A percentile compares a stretch with the other conserved stretches of the same genome.
phyloP scores from a whole-genome alignment of 2,113 vertebrate genomes.

The Todiramphus saurophagus region DNA sequence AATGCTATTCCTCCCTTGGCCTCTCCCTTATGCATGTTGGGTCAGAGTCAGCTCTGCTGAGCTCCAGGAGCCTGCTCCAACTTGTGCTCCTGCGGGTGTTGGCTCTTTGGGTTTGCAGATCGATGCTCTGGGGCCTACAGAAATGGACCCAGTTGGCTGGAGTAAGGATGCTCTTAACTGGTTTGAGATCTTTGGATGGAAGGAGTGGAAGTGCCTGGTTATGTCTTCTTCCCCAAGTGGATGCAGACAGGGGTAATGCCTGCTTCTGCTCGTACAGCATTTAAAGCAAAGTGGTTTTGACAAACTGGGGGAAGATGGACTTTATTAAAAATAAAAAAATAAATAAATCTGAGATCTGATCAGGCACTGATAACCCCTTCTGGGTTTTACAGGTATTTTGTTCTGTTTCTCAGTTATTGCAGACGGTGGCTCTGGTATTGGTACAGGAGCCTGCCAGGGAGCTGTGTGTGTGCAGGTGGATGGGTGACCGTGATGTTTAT shows the following conservation, averaged over 20 bases:
- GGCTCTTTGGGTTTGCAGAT: background rate
- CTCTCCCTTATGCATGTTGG: background rate
- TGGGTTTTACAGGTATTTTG: conserved; percentile 14
- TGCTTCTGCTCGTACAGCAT: conserved; percentile 20
- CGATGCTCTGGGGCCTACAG: background rate
- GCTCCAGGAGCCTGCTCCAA: background rate
- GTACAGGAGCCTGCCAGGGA: background rate
- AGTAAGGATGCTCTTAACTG: background rate
- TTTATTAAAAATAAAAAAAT: conserved; percentile 65
- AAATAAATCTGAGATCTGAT: conserved; percentile 48
- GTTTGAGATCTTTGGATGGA: background rate
- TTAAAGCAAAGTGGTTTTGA: conserved; percentile 58
- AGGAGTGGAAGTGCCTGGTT: background rate
- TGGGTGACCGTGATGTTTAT: conserved; percentile 56
- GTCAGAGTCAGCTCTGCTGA: background rate
- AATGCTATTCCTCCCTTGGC: background rate
- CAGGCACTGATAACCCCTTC: conserved; percentile 47
- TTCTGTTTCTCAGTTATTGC: conserved; percentile 34
- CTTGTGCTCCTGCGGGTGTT: background rate
- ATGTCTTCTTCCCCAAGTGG: background rate
- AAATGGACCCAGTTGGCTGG: background rate
- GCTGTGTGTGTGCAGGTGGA: background rate
- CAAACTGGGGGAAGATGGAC: conserved; percentile 25
- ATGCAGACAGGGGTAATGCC: background rate
- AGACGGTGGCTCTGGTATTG: background rate